phyloP scores from a whole-genome alignment of 2,888 invertebrate genomes.

The Lamellibrachia columna region DNA sequence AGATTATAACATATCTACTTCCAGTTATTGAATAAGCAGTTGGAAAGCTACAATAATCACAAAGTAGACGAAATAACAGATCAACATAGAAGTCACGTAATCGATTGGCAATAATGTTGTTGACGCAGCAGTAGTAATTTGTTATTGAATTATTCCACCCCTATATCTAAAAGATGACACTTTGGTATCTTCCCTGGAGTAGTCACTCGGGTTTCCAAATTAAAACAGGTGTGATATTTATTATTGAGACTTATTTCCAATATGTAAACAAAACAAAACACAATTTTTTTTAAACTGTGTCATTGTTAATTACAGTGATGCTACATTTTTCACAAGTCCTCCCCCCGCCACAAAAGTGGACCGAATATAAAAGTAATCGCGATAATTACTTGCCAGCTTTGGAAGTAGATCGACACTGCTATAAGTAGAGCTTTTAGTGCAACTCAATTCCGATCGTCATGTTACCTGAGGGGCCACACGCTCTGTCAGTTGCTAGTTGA shows the following conservation, averaged over 20 bases:
- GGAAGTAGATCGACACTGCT: not conserved
- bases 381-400: not conserved
- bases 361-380: not conserved
- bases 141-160: not conserved
- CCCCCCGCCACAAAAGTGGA: too few relatives aligned
- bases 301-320: too few relatives aligned
- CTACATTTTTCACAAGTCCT: too few relatives aligned
- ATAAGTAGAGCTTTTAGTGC: not conserved
- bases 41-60: not conserved
- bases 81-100: not conserved
- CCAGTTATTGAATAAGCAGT: not conserved
- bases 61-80: not conserved
- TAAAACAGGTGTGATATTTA: too few relatives aligned
- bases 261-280: too few relatives aligned
- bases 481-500: not conserved
- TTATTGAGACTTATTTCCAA: too few relatives aligned
- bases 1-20: not conserved
- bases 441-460: not conserved
- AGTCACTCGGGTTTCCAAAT: too few relatives aligned
- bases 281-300: too few relatives aligned
- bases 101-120: not conserved
- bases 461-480: not conserved
- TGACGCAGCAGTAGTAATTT: not conserved
- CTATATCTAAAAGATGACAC: not conserved
- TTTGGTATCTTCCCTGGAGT: not conserved